Percentiles rank a stretch among this genome's conserved stretches.
These are phyloP conservation scores for Plusia festucae DNA, from an alignment of 2,888 invertebrate species.

Conservation along the genomic window DNA sequence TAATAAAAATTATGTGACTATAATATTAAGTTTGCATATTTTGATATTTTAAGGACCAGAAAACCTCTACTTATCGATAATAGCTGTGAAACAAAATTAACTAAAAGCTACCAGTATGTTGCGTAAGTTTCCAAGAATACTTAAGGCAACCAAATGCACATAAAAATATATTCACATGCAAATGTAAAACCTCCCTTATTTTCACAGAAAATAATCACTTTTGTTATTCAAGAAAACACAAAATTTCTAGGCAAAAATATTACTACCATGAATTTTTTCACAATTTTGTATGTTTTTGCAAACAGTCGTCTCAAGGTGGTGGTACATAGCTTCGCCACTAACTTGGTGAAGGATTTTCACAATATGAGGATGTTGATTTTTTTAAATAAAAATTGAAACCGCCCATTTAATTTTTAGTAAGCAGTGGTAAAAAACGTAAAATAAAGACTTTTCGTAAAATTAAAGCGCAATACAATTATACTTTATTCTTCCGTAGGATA, in stretches of 20 bases:
- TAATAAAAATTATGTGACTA: no score
- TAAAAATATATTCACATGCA: neutral
- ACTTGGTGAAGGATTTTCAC: conserved; percentile 11
- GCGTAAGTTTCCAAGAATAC: conserved; percentile 30
- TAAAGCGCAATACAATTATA: no score
- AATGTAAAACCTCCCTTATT: conserved; percentile 5
- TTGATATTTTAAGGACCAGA: conserved; percentile 26
- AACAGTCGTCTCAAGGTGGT: conserved; percentile 46
- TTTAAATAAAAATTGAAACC: no score
- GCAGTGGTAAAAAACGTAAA: no score
- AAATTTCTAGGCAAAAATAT: no score
- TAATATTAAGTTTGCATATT: no score
- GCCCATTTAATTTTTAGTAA: no score
- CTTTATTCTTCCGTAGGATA: no score
- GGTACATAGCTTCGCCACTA: conserved; percentile 42
- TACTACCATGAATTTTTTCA: no score
- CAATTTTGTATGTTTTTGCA: conserved; percentile 57
- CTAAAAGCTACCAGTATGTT: conserved; percentile 21
- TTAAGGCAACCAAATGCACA: neutral
- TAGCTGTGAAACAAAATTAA: conserved; percentile 28
- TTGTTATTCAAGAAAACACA: no score
- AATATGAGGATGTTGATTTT: neutral
- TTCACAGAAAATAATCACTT: no score
- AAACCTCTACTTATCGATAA: conserved; percentile 1
- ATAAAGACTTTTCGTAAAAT: no score